Conservation (phyloP, 2,797 vertebrate species). For the Fistularia commersonii region DNA sequence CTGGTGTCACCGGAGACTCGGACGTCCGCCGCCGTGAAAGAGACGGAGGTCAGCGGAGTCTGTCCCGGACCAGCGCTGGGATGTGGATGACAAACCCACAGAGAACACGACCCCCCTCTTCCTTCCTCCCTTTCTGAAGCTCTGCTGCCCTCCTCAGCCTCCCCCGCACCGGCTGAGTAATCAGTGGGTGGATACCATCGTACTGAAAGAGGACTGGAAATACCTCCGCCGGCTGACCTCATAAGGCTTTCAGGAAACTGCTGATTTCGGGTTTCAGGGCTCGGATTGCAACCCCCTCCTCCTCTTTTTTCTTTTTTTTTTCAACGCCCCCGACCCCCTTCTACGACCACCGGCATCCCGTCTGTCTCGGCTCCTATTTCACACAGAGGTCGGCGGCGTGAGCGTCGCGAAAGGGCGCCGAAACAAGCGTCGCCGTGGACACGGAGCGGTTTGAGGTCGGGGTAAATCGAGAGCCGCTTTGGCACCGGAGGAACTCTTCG, state of each 20-base stretch:
- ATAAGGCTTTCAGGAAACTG: conserved; percentile 61
- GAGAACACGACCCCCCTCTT: conserved; percentile 8
- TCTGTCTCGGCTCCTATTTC: conserved; percentile 63
- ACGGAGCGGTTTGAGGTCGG: too few species aligned
- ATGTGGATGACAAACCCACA: neutral
- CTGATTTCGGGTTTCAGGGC: conserved; percentile 59
- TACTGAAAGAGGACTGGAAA: conserved; percentile 22
- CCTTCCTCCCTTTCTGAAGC: conserved; percentile 7
- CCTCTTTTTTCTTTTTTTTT: conserved; percentile 19
- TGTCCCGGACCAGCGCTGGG: neutral
- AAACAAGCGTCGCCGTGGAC: neutral
- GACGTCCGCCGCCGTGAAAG: conserved; percentile 31
- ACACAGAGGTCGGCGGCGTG: conserved; percentile 13
- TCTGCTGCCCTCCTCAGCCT: neutral
- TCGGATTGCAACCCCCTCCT: conserved; percentile 22
- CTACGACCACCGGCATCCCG: conserved; percentile 51
- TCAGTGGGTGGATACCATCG: conserved; percentile 32
- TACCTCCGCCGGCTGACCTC: conserved; percentile 51
- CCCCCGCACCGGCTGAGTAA: conserved; percentile 26
- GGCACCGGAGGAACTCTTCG: too few species aligned
- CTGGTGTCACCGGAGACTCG: conserved; percentile 40
- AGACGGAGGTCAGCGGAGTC: conserved; percentile 11
- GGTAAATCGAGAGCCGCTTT: too few species aligned
- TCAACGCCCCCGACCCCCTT: conserved; percentile 14
- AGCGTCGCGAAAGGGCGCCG: conserved; percentile 18